Conservation (phyloP, 2,797 vertebrate species). For the Alcedo quadribrachys region DNA sequence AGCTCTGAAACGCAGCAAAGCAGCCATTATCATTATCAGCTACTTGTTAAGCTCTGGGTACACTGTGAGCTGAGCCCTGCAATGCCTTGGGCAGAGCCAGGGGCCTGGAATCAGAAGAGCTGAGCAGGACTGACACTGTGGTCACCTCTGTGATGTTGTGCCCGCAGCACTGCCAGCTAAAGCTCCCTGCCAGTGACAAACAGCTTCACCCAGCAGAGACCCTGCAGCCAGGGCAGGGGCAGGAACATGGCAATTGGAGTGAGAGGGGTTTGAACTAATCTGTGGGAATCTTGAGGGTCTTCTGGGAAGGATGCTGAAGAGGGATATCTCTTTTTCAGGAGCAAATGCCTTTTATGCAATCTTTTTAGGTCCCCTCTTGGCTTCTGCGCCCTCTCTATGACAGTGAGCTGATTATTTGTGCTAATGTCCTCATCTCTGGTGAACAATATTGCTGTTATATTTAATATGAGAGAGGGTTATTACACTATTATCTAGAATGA, state of each 20-base stretch:
- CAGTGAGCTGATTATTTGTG: conserved; percentile 16
- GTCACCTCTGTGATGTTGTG: neutral
- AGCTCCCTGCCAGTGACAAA: neutral
- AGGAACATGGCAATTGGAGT: neutral
- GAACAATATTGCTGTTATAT: conserved; percentile 36
- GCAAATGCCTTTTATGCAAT: neutral
- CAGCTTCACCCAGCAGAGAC: neutral
- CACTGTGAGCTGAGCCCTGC: neutral
- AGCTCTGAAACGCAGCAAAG: neutral
- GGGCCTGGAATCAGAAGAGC: neutral
- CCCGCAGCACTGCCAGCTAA: neutral
- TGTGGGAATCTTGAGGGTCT: neutral
- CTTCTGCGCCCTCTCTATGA: neutral
- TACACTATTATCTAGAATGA: conserved; percentile 23
- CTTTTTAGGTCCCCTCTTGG: neutral
- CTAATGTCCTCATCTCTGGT: conserved; percentile 31
- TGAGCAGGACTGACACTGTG: neutral
- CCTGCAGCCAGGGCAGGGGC: neutral
- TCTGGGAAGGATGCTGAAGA: neutral
- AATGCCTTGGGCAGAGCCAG: neutral
- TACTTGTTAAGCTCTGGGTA: neutral
- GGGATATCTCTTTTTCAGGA: neutral
- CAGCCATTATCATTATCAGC: accelerated
- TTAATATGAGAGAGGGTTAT: conserved; percentile 44
- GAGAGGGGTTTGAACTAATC: neutral